Evolutionary conservation across 2,113 vertebrate genomes (phyloP).

Genomic region (Protobothrops mucrosquamatus): DNA sequence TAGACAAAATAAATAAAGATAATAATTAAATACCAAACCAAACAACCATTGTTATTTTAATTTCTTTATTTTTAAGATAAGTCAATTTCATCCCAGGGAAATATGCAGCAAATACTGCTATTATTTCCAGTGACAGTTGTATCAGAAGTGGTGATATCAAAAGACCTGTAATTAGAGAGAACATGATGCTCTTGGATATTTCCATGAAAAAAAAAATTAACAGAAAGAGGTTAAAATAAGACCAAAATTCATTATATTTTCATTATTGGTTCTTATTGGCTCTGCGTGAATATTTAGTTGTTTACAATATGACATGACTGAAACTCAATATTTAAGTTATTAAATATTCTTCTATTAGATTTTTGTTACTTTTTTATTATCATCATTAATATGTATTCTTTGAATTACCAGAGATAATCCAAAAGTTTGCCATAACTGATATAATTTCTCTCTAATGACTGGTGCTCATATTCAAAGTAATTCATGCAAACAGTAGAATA

Average conservation of each 20-base stretch:
- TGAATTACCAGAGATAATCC: neutral
- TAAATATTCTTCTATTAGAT: neutral
- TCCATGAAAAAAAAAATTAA: slow-evolving; percentile 1
- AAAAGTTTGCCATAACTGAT: neutral
- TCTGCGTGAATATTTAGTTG: neutral
- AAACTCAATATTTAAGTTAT: neutral
- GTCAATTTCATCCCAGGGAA: neutral
- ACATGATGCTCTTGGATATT: slow-evolving; percentile 3
- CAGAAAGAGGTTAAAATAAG: neutral
- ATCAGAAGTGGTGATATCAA: neutral
- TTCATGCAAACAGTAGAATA: neutral
- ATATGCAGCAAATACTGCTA: neutral
- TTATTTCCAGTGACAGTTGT: slow-evolving; percentile 1
- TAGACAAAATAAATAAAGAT: neutral
- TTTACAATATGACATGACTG: neutral
- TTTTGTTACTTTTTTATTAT: neutral
- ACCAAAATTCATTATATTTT: neutral
- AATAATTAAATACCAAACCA: neutral
- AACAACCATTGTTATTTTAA: neutral
- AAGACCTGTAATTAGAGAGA: slow-evolving; percentile 26
- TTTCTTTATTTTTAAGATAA: neutral
- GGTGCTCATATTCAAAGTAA: neutral
- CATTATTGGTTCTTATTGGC: neutral
- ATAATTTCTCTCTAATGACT: slow-evolving; percentile 25
- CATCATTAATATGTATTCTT: neutral